Conservation (phyloP, 1,140 invertebrate genomes). For the Pseudachorutes palmiensis region DNA sequence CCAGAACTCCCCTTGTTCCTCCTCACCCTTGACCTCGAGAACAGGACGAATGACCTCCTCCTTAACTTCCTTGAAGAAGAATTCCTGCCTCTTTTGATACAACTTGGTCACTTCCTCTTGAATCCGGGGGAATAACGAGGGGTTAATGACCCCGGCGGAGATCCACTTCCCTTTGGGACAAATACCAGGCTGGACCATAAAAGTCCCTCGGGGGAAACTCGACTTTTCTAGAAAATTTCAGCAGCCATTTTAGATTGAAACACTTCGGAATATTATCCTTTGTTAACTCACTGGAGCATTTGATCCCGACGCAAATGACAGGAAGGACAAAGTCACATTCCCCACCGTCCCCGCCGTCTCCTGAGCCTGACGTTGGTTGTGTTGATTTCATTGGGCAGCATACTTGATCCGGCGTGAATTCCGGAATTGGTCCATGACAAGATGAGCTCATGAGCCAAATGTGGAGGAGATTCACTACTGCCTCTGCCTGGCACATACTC, state of each 20-base stretch:
- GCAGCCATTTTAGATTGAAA: not conserved
- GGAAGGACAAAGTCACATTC: no score
- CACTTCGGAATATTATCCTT: no score
- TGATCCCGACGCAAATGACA: constrained; percentile 25
- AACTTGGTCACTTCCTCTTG: constrained; percentile 25
- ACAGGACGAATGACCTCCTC: constrained; percentile 5
- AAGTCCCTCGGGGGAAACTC: constrained; percentile 28
- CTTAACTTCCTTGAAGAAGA: constrained; percentile 19
- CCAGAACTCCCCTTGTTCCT: no score
- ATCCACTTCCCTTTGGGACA: constrained; percentile 26
- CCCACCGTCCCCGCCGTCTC: no score
- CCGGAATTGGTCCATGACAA: not conserved
- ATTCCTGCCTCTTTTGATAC: constrained; percentile 24
- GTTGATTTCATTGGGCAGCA: no score
- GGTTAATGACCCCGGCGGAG: constrained; percentile 23
- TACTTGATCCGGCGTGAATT: not conserved
- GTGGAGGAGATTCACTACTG: constrained; percentile 25
- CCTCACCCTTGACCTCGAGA: not conserved
- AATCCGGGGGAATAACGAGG: constrained; percentile 13
- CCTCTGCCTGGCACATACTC: constrained; percentile 28
- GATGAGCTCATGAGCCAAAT: constrained; percentile 25
- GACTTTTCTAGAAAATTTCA: constrained; percentile 16
- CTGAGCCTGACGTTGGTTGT: no score
- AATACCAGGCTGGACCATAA: constrained; percentile 32
- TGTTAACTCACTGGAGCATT: constrained; percentile 23